These are phyloP conservation scores for Oostethus manadensis DNA, from an alignment of 2,113 vertebrate genomes.

Conservation along the genomic window DNA sequence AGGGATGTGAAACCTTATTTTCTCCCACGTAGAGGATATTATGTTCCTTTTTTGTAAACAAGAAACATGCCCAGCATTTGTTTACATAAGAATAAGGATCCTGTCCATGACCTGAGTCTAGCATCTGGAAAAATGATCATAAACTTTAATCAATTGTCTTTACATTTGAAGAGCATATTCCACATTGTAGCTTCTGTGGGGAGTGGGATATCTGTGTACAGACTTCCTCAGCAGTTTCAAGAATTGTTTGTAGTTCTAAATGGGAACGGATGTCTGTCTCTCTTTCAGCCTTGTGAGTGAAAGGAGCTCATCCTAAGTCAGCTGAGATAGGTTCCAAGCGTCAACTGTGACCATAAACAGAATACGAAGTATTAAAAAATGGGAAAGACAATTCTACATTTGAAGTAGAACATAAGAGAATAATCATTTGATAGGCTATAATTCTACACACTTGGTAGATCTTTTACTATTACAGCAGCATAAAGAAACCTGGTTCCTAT, in stretches of 20 bases:
- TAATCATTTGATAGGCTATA: too few species aligned
- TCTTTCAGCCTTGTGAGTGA: not conserved
- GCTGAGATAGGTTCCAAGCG: not conserved
- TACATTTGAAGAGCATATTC: not conserved
- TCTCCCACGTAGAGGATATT: too few species aligned
- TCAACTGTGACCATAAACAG: not conserved
- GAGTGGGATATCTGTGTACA: not conserved
- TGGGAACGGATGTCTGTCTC: not conserved
- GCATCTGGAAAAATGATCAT: too few species aligned
- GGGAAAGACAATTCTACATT: not conserved
- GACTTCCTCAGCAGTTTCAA: too few species aligned
- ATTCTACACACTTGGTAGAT: not conserved
- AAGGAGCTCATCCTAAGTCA: not conserved
- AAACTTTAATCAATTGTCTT: too few species aligned
- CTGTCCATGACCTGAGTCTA: too few species aligned
- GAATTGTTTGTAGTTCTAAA: too few species aligned
- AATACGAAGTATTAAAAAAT: not conserved
- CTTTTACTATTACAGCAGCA: not conserved
- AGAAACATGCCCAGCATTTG: too few species aligned
- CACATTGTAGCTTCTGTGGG: not conserved
- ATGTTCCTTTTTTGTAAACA: too few species aligned
- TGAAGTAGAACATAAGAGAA: not conserved
- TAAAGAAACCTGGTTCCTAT: constrained; percentile 6
- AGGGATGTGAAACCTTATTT: too few species aligned
- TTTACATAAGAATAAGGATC: too few species aligned